Evolutionary conservation across 2,797 vertebrate genomes (phyloP), one percentile per base, ranked within the genome.

Genomic region (Trachops cirrhosus): DNA sequence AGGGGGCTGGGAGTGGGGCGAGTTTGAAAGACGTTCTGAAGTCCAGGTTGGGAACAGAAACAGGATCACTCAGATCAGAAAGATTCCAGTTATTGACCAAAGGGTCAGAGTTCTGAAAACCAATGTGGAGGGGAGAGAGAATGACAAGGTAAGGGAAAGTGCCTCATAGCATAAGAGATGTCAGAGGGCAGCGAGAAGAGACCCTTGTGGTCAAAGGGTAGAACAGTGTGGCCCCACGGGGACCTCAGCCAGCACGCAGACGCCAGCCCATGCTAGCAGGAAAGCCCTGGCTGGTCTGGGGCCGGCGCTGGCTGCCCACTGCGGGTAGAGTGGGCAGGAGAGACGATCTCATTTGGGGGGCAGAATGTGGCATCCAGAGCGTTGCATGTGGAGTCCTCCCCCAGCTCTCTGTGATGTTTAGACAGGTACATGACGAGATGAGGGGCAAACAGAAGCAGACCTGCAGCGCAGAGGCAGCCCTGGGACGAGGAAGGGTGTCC

Each of bases 1-100:
- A 11, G 1, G 18, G 12, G 9, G 0, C 4, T 1, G 16, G 14
- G 1, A 16, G 2, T 22, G 29, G 15, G 1, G 26, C 12, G 3
- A 26, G 21, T 16, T 9, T 24, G 24, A 64, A 91, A 6, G 32
- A 48, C 18, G 12, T 18, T 79, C 26, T 48, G 11, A 48, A 84
- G 59, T 74, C 21, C 16, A 54, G 46, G 29, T 19, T 80, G 46
- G 54, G 79, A 34, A 54, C n/a, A 70, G 64, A 90, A 46, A 79
- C 11, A 80, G 67, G 57, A 74, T 37, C 24, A 21, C 44, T 79
- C 22, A 7, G 32, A 14, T 79, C 22, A 7, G 32, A 14, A 18
- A 46, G 52, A 50, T 39, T 57, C 18, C 9, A 32, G 6, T 62
- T n/a, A 9, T 6, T 57, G 39, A 64, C 41, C 68, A 11, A 88